phyloP scores from a whole-genome alignment of 2,888 invertebrate species.

The Lissocephala sabroskyi region DNA sequence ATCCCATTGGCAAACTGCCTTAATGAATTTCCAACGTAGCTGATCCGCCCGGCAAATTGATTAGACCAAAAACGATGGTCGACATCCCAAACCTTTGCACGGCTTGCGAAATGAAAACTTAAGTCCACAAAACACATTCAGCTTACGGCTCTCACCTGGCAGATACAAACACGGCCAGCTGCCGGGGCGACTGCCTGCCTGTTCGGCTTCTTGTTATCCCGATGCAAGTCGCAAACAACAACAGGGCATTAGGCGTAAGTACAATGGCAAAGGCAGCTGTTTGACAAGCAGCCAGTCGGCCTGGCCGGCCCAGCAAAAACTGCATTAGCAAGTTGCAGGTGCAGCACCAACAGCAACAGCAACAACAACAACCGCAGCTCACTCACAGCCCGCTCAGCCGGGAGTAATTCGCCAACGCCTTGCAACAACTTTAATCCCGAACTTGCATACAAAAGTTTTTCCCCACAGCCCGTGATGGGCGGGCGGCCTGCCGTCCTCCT shows the following conservation, averaged over 20 bases:
- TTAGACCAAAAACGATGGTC: conserved; percentile 30
- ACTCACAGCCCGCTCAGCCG: neutral
- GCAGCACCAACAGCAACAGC: conserved; percentile 7
- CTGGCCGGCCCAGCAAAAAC: conserved; percentile 5
- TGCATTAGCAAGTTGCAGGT: conserved; percentile 13
- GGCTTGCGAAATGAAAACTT: conserved; percentile 27
- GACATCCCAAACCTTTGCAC: too few relatives aligned
- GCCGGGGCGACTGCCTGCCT: conserved; percentile 7
- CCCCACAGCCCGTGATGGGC: too few relatives aligned
- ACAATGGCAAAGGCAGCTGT: conserved; percentile 34
- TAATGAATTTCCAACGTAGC: neutral
- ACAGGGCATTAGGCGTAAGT: conserved; percentile 46
- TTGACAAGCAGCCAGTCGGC: conserved; percentile 41
- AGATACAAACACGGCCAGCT: neutral
- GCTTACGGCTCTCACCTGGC: conserved; percentile 21
- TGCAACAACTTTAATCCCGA: conserved; percentile 38
- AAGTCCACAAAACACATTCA: conserved; percentile 7
- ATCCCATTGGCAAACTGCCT: conserved; percentile 2
- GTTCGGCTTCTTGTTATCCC: conserved; percentile 42
- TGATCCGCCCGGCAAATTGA: conserved; percentile 37
- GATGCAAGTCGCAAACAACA: conserved; percentile 56
- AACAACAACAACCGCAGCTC: conserved; percentile 12
- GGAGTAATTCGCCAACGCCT: neutral
- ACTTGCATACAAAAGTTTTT: neutral
- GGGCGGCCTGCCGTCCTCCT: too few relatives aligned